A percentile compares a stretch with the other conserved stretches of the same genome.
phyloP scores from a whole-genome alignment of 2,113 vertebrate species.

The Thalassoma bifasciatum region DNA sequence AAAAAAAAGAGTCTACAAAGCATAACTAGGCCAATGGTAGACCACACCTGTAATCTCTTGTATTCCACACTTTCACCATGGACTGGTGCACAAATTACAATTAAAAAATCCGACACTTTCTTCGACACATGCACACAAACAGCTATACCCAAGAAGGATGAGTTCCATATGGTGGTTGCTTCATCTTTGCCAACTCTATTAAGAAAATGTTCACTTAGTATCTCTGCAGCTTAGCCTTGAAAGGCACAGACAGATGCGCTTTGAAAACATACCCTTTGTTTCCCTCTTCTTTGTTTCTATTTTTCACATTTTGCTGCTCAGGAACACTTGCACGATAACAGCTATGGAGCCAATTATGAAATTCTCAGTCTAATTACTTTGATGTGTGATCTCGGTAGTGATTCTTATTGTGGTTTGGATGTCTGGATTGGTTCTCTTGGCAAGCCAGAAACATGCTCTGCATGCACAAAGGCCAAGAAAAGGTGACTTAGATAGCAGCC shows the following conservation, averaged over 20 bases:
- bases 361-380: slow-evolving; percentile 82
- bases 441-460: slow-evolving; percentile 30
- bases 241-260: slow-evolving; percentile 69
- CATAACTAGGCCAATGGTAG: slow-evolving; percentile 72
- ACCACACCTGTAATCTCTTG: slow-evolving; percentile 55
- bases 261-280: slow-evolving; percentile 66
- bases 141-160: slow-evolving; percentile 47
- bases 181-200: slow-evolving; percentile 71
- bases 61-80: slow-evolving; percentile 55
- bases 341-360: slow-evolving; percentile 80
- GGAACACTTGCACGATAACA: slow-evolving; percentile 73
- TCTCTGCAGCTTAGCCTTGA: slow-evolving; percentile 72
- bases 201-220: slow-evolving; percentile 70
- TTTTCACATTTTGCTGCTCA: slow-evolving; percentile 64
- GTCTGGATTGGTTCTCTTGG: slow-evolving; percentile 66
- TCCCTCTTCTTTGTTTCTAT: slow-evolving; percentile 54
- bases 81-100: slow-evolving; percentile 40
- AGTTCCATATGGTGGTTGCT: slow-evolving; percentile 62
- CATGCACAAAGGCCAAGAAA: slow-evolving; percentile 28
- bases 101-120: not conserved
- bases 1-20: slow-evolving; percentile 62
- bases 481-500: slow-evolving; percentile 36
- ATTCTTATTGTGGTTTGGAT: slow-evolving; percentile 70
- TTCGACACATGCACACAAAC: slow-evolving; percentile 15
- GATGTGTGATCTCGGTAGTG: slow-evolving; percentile 77